These are phyloP conservation scores for Orcinus orca DNA, from an alignment of 2,113 vertebrate genomes.

Conservation along the genomic window DNA sequence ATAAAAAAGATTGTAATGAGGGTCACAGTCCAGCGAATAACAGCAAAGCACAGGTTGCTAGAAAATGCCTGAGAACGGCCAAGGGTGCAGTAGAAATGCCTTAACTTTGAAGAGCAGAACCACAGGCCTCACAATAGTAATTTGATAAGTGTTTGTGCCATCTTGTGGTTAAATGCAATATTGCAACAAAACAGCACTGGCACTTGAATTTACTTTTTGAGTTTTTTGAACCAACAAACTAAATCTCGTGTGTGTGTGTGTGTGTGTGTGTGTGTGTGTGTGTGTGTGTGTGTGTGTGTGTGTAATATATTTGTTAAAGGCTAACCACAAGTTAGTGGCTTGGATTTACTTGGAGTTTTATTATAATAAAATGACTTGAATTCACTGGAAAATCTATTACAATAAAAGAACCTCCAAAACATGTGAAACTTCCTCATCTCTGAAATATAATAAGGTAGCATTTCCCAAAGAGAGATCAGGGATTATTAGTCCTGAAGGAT, in stretches of 20 bases:
- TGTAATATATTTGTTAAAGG: neutral
- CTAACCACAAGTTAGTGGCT: neutral
- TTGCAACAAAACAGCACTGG: neutral
- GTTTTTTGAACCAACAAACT: neutral
- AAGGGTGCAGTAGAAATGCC: accelerated
- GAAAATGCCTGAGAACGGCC: neutral
- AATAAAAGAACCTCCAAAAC: neutral
- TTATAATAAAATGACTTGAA: neutral
- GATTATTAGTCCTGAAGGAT: neutral
- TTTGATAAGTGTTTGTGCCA: conserved; percentile 73
- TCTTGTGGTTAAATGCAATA: conserved; percentile 73
- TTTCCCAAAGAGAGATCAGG: neutral
- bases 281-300: neutral
- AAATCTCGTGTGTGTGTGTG: neutral
- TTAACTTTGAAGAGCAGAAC: neutral
- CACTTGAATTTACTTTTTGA: neutral
- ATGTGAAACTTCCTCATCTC: neutral
- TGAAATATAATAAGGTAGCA: neutral
- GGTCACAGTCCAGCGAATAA: neutral
- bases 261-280: neutral
- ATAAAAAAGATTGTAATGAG: neutral
- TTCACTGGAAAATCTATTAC: neutral
- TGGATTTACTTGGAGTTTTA: neutral
- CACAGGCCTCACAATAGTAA: accelerated
- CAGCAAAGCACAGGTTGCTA: neutral